Base-by-base conservation (phyloP, 2,888 invertebrate species). In the Serrognathus titanus region DNA sequence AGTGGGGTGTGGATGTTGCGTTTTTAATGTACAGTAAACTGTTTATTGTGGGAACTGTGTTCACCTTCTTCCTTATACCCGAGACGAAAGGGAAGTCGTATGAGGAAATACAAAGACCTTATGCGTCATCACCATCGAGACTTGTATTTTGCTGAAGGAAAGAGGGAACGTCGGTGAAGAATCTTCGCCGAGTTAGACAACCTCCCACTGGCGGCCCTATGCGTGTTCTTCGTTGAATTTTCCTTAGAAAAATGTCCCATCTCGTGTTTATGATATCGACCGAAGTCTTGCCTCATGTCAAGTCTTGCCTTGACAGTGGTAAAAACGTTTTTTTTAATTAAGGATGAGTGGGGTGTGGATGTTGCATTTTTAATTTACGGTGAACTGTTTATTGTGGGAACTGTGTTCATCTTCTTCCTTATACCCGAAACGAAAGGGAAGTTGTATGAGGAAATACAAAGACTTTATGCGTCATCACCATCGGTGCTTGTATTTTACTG, bases 251-350 rank as follows among this genome's bases (percentile, higher is more conserved):
- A n/a, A n/a, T n/a, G n/a, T n/a, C n/a, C n/a, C n/a, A n/a, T n/a
- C n/a, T n/a, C n/a, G n/a, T n/a, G n/a, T n/a, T n/a, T n/a, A n/a
- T n/a, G n/a, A n/a, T n/a, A n/a, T n/a, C n/a, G n/a, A n/a, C n/a
- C n/a, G n/a, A n/a, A 88, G 90, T 10, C 83, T 90, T 2, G 80
- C 87, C 24, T 91, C 90, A 78, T 88, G n/a, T n/a, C n/a, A n/a
- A n/a, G n/a, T n/a, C n/a, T n/a, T 62, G 87, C 88, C 45, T 92
- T 92, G 71, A 70, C 88, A 0, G 87, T 90, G 0, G 90, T 90
- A 0, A 87, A 86, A 67, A 84, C 85, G 5, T n/a, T n/a, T n/a
- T n/a, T 75, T 48, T 79, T 83, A 4, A 67, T 90, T 48, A 82
- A 81, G 40, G 48, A 57, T 0, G 67, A 77, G 0, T 78, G 86